Percentiles rank a stretch among this genome's conserved stretches.
Evolutionary conservation across 2,888 invertebrate species (phyloP).

Genomic region (Phyto melanocephala): DNA sequence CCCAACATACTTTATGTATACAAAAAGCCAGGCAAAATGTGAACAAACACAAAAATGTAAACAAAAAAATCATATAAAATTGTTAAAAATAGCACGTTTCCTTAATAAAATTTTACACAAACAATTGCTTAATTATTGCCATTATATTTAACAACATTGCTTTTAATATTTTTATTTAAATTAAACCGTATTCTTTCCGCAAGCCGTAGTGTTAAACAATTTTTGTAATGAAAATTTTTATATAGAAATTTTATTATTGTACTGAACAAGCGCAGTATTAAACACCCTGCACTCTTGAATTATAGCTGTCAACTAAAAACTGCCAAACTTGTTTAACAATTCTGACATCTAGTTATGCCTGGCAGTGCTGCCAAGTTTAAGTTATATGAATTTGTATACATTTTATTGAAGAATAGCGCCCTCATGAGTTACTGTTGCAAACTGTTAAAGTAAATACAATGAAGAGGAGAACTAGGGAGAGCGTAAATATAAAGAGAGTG

Average conservation of each 20-base stretch:
- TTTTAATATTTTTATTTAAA: neutral
- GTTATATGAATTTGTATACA: neutral
- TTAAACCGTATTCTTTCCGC: neutral
- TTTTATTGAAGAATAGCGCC: slow-evolving; percentile 11
- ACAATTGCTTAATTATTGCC: neutral
- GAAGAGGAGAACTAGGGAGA: neutral
- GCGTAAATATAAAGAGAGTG: neutral
- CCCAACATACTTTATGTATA: slow-evolving; percentile 36
- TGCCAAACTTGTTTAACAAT: slow-evolving; percentile 67
- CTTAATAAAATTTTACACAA: neutral
- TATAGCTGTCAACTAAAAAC: slow-evolving; percentile 69
- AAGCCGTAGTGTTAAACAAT: slow-evolving; percentile 31
- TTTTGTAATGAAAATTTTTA: slow-evolving; percentile 18
- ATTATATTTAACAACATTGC: neutral
- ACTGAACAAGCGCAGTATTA: slow-evolving; percentile 64
- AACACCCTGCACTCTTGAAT: slow-evolving; percentile 68
- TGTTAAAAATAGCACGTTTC: neutral
- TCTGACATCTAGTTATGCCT: slow-evolving; percentile 60
- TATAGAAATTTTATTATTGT: slow-evolving; percentile 44
- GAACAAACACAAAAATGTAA: slow-evolving; percentile 41
- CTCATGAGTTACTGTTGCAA: slow-evolving; percentile 8
- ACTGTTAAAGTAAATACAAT: neutral
- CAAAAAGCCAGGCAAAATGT: slow-evolving; percentile 40
- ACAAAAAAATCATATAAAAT: slow-evolving; percentile 27
- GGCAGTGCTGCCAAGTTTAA: slow-evolving; percentile 52